phyloP scores from a whole-genome alignment of 2,888 invertebrate species.

The Neocrepidodera transversa region DNA sequence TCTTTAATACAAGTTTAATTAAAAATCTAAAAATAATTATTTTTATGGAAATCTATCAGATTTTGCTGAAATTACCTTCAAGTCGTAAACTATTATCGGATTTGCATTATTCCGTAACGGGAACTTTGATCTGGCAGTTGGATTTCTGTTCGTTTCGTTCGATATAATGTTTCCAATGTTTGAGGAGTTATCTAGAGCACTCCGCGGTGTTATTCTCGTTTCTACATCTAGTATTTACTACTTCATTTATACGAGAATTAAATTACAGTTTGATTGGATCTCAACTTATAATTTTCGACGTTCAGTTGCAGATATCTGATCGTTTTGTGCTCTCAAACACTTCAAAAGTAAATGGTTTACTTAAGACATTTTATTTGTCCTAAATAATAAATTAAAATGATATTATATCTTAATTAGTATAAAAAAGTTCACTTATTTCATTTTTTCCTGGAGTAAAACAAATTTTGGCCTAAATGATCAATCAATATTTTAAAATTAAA shows the following conservation, averaged over 20 bases:
- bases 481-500: too few species aligned
- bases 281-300: constrained; percentile 47
- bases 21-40: too few species aligned
- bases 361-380: too few species aligned
- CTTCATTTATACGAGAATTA: constrained; percentile 47
- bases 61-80: constrained; percentile 1
- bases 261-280: constrained; percentile 48
- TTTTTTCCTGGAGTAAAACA: too few species aligned
- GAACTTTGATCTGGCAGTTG: constrained; percentile 22
- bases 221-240: constrained; percentile 43
- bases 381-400: too few species aligned
- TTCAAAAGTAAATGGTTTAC: too few species aligned
- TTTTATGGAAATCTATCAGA: too few species aligned
- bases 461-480: too few species aligned
- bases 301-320: constrained; percentile 30
- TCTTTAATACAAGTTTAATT: too few species aligned
- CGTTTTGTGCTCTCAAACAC: too few species aligned
- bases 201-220: constrained; percentile 17
- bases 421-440: too few species aligned
- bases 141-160: constrained; percentile 19
- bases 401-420: too few species aligned
- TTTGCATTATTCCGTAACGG: constrained; percentile 13
- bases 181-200: constrained; percentile 14
- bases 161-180: constrained; percentile 14
- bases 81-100: constrained; percentile 18